Percentiles rank a stretch among this genome's conserved stretches.
phyloP scores from a whole-genome alignment of 2,113 vertebrate species.

The Mormyrus lacerda region DNA sequence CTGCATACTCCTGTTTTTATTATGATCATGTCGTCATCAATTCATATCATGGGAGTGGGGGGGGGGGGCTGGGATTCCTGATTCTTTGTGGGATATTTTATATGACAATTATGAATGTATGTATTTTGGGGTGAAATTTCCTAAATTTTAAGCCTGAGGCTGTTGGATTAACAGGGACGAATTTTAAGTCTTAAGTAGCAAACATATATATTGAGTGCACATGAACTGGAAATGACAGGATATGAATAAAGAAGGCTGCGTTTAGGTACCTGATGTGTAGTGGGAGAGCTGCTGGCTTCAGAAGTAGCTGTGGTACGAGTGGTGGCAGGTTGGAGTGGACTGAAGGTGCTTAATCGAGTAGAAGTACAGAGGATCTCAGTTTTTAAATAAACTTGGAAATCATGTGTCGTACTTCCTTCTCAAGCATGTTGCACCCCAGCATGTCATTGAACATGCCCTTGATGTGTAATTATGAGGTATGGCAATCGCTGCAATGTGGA shows the following conservation, averaged over 20 bases:
- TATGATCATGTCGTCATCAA: background rate
- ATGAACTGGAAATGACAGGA: background rate
- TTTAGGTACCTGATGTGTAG: background rate
- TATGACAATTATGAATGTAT: background rate
- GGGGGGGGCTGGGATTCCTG: background rate
- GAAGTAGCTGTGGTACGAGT: background rate
- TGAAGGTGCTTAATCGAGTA: background rate
- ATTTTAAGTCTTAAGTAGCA: background rate
- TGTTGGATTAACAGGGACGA: background rate
- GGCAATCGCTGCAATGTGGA: conserved; percentile 28
- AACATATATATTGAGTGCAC: background rate
- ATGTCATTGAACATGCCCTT: background rate
- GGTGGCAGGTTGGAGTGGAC: background rate
- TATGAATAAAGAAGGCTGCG: background rate
- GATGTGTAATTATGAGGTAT: conserved; percentile 36
- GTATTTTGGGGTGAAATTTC: background rate
- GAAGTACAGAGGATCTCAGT: background rate
- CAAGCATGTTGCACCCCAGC: conserved; percentile 6
- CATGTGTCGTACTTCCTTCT: background rate
- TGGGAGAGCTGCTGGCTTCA: background rate
- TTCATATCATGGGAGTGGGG: background rate
- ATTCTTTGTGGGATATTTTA: background rate
- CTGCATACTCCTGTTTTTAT: background rate
- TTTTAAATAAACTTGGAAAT: background rate
- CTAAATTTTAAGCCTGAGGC: background rate